Evolutionary conservation across 2,888 invertebrate genomes (phyloP).

Genomic region (Periphyllus acericola): DNA sequence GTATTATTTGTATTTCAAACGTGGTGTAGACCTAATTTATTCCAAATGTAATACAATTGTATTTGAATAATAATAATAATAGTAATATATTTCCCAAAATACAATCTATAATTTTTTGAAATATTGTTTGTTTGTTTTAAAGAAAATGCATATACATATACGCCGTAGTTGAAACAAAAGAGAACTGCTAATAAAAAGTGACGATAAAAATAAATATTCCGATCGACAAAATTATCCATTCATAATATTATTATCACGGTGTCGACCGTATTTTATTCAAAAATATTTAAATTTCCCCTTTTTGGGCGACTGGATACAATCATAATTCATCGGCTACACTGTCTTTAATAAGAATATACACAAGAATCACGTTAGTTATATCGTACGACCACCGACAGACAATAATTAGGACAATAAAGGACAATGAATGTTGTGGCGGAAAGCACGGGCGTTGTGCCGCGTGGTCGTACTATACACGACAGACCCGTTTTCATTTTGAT

Average conservation of each 20-base stretch:
- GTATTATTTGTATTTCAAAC: too few relatives aligned
- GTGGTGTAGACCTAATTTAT: too few relatives aligned
- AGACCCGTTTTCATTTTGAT: slow-evolving; percentile 46
- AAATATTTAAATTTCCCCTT: slow-evolving; percentile 24
- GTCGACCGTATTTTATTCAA: neutral
- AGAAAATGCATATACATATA: neutral
- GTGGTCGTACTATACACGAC: neutral
- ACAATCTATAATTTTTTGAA: too few relatives aligned
- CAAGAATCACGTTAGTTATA: slow-evolving; percentile 38
- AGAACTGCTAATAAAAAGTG: neutral
- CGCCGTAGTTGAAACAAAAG: neutral
- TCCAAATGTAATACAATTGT: too few relatives aligned
- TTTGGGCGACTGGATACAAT: neutral
- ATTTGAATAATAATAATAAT: too few relatives aligned
- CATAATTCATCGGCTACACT: neutral
- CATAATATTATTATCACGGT: neutral
- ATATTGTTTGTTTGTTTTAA: neutral
- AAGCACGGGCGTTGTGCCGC: slow-evolving; percentile 2
- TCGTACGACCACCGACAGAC: neutral
- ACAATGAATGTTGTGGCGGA: slow-evolving; percentile 17
- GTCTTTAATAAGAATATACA: neutral
- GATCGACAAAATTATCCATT: neutral
- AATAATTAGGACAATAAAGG: slow-evolving; percentile 27
- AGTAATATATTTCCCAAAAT: too few relatives aligned
- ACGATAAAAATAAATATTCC: neutral